Conservation (phyloP, 2,888 invertebrate genomes). For the Noctua pronuba region DNA sequence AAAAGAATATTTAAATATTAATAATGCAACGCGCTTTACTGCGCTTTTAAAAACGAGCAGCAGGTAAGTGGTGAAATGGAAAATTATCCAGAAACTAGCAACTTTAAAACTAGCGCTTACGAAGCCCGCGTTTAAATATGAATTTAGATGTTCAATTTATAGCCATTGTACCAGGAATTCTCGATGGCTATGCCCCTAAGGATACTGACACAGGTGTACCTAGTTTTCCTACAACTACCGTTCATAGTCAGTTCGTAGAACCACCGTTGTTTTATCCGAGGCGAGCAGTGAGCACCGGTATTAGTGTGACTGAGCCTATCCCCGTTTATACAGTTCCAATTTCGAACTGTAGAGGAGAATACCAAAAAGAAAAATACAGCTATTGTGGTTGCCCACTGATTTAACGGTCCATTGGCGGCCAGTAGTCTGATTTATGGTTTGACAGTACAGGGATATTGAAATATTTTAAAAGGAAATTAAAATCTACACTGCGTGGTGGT, state of each 20-base stretch:
- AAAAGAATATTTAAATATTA: conserved; percentile 48
- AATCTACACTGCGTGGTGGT: conserved; percentile 9
- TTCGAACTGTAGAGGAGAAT: conserved; percentile 15
- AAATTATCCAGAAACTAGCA: conserved; percentile 29
- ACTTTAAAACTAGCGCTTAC: conserved; percentile 9
- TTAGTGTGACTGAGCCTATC: conserved; percentile 8
- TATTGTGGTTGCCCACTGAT: conserved; percentile 21
- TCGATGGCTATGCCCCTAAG: background rate
- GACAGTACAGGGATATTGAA: conserved; percentile 16
- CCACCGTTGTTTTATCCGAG: conserved; percentile 3
- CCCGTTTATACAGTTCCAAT: conserved; percentile 20
- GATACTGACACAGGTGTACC: background rate
- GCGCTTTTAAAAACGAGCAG: conserved; percentile 13
- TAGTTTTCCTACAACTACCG: background rate
- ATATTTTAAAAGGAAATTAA: conserved; percentile 17
- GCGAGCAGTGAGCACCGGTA: background rate
- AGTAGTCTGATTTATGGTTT: conserved; percentile 25
- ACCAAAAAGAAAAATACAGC: conserved; percentile 7
- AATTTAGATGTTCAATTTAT: conserved; percentile 25
- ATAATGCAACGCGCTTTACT: conserved; percentile 29
- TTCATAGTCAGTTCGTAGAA: background rate
- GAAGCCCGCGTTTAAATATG: conserved; percentile 10
- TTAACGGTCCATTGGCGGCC: conserved; percentile 10
- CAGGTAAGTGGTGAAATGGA: conserved; percentile 19
- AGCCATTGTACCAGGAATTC: background rate